These are phyloP conservation scores for Oceanodroma tethys DNA, from an alignment of 2,113 vertebrate species.

Conservation along the genomic window DNA sequence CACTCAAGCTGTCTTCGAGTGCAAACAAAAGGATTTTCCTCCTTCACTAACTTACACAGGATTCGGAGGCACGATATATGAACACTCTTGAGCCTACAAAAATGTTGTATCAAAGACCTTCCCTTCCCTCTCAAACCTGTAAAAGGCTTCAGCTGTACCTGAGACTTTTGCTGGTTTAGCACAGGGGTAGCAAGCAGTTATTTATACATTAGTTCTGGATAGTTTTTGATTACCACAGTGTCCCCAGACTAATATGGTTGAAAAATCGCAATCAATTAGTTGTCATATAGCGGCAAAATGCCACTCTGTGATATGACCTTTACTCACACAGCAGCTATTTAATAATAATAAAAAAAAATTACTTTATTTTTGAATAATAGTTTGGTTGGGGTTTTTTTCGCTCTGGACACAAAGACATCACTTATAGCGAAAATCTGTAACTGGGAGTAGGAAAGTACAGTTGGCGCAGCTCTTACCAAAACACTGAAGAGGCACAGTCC, in stretches of 20 bases:
- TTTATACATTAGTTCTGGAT: conserved; percentile 81
- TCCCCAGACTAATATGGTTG: conserved; percentile 75
- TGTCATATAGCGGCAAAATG: conserved; percentile 73
- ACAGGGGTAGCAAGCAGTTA: conserved; percentile 66
- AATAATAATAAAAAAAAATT: conserved; percentile 42
- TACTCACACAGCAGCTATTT: conserved; percentile 60
- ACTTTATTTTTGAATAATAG: conserved; percentile 51
- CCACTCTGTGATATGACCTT: conserved; percentile 73
- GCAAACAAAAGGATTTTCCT: conserved; percentile 55
- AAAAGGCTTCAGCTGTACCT: neutral
- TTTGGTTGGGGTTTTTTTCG: neutral
- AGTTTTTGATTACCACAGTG: conserved; percentile 76
- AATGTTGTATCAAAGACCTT: neutral
- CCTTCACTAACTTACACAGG: neutral
- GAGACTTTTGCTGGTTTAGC: conserved; percentile 38
- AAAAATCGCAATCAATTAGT: conserved; percentile 76
- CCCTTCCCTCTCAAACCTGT: neutral
- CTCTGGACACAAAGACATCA: conserved; percentile 18
- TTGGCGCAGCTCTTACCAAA: neutral
- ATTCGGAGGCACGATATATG: neutral
- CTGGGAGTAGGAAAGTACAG: neutral
- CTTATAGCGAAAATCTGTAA: neutral
- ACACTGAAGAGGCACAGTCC: neutral
- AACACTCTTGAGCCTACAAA: neutral
- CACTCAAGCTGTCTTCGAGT: neutral